Percentiles rank a stretch among this genome's conserved stretches.
Evolutionary conservation across 2,888 invertebrate species (phyloP).

Genomic region (Stictocephala bisonia): DNA sequence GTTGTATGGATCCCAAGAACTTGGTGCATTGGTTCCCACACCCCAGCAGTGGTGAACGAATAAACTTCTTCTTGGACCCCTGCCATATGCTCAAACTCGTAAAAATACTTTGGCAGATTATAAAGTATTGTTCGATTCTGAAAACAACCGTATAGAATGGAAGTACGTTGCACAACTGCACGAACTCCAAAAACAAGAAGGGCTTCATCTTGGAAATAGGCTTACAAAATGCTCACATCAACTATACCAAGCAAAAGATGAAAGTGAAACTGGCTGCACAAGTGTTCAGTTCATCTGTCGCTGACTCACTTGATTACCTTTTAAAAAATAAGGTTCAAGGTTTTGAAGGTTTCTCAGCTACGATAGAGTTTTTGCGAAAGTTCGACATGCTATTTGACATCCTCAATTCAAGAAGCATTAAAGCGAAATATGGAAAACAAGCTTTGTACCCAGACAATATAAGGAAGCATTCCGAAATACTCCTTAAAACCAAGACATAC

Average conservation of each 20-base stretch:
- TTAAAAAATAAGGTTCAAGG: conserved; percentile 45
- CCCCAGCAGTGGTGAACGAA: conserved; percentile 29
- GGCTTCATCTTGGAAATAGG: conserved; percentile 56
- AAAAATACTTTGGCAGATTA: conserved; percentile 57
- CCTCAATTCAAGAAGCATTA: conserved; percentile 41
- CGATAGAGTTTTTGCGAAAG: conserved; percentile 46
- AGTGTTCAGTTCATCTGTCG: conserved; percentile 51
- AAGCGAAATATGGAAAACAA: conserved; percentile 41
- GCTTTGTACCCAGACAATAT: conserved; percentile 22
- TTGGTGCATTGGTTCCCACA: conserved; percentile 44
- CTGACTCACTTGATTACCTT: conserved; percentile 48
- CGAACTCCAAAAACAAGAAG: conserved; percentile 55
- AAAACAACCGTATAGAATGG: conserved; percentile 53
- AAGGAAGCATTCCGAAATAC: conserved; percentile 21
- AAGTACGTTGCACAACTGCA: conserved; percentile 54
- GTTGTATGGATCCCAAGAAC: conserved; percentile 32
- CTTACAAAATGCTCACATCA: conserved; percentile 51
- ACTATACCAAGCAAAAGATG: conserved; percentile 56
- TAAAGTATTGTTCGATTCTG: conserved; percentile 49
- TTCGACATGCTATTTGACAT: conserved; percentile 41
- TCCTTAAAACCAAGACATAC: conserved; percentile 22
- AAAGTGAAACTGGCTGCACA: conserved; percentile 54
- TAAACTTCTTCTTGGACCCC: conserved; percentile 49
- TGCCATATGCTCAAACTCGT: conserved; percentile 59
- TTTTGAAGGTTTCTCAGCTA: conserved; percentile 52